phyloP scores from a whole-genome alignment of 2,797 vertebrate genomes.

The Hephaestus fuliginosus region DNA sequence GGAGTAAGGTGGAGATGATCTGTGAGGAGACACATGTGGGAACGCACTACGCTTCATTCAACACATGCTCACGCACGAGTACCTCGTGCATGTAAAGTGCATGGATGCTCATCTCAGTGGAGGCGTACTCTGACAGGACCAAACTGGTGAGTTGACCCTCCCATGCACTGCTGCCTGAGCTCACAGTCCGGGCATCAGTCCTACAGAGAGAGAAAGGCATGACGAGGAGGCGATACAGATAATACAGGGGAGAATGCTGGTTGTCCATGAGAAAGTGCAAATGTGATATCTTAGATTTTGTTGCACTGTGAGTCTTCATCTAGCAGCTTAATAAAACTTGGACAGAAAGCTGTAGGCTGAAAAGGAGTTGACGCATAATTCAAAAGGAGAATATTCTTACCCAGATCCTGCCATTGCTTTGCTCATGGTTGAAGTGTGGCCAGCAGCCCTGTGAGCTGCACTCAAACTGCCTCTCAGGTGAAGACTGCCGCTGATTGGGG shows the following conservation, averaged over 20 bases:
- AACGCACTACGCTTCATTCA: background rate
- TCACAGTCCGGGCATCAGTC: slow-evolving; percentile 92
- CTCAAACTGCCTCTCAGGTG: slow-evolving; percentile 84
- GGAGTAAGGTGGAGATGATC: background rate
- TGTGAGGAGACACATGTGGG: background rate
- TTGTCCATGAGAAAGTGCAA: background rate
- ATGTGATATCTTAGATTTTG: background rate
- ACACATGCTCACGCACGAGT: slow-evolving; percentile 44
- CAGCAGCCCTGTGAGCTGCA: slow-evolving; percentile 71
- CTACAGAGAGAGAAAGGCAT: slow-evolving; percentile 72
- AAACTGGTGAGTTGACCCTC: slow-evolving; percentile 96
- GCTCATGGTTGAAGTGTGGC: slow-evolving; percentile 71
- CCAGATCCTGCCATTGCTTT: slow-evolving; percentile 91
- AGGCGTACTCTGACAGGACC: slow-evolving; percentile 96
- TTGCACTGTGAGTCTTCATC: background rate
- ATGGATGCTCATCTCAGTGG: slow-evolving; percentile 98
- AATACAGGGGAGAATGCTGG: background rate
- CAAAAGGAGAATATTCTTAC: slow-evolving; percentile 71
- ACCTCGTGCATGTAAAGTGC: slow-evolving; percentile 99
- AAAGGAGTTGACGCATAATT: background rate
- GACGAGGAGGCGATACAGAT: background rate
- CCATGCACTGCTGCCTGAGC: slow-evolving; percentile 97
- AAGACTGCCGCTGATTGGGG: slow-evolving; percentile 90
- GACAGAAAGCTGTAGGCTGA: background rate
- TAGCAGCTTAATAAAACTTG: background rate